Evolutionary conservation across 1,140 invertebrate genomes (phyloP).

Genomic region (Calephelis virginiensis): DNA sequence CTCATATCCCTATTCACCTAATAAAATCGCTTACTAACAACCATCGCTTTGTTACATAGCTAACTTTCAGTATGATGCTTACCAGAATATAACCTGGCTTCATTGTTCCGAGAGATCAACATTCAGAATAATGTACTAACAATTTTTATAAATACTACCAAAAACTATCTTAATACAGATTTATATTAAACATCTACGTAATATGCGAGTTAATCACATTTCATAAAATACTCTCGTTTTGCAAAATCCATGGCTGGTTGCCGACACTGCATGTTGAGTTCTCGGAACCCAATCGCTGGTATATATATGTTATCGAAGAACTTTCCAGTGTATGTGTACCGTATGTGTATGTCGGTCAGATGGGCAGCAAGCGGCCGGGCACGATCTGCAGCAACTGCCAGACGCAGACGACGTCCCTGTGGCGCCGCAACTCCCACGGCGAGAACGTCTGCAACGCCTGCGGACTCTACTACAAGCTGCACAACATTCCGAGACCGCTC

Average conservation of each 20-base stretch:
- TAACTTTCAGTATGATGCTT: neutral
- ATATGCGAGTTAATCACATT: no score
- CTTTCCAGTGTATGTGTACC: neutral
- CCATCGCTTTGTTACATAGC: constrained; percentile 30
- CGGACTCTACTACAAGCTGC: constrained; percentile 95
- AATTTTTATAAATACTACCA: no score
- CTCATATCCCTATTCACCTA: neutral
- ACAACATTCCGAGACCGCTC: constrained; percentile 90
- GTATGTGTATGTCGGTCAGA: constrained; percentile 60
- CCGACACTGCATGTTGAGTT: neutral
- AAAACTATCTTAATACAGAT: no score
- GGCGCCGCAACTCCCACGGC: constrained; percentile 91
- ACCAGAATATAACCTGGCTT: no score
- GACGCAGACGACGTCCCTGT: constrained; percentile 92
- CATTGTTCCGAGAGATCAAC: constrained; percentile 1
- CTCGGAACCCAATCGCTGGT: neutral
- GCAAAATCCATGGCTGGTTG: no score
- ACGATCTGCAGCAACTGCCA: constrained; percentile 94
- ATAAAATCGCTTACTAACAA: constrained; percentile 31
- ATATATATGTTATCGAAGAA: no score
- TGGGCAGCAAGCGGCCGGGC: constrained; percentile 87
- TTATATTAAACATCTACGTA: no score
- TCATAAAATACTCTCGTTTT: no score
- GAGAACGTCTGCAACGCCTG: constrained; percentile 97
- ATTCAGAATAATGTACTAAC: no score